phyloP scores from a whole-genome alignment of 2,888 invertebrate species.

The Drosophila stalkeri region DNA sequence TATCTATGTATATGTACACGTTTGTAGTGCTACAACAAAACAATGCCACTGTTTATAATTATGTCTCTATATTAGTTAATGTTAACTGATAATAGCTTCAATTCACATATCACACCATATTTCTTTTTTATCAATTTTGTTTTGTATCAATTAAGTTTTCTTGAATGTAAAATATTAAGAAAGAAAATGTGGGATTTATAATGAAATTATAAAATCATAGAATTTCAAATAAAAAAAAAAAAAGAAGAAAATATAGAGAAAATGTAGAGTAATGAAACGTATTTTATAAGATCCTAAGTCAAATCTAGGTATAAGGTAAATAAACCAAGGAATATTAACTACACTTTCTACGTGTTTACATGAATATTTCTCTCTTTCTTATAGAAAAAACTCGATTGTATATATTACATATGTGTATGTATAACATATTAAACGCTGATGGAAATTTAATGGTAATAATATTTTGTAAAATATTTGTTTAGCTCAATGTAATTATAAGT shows the following conservation, averaged over 20 bases:
- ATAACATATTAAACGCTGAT: neutral
- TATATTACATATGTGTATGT: no score
- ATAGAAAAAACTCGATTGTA: neutral
- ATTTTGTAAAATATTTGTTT: conserved; percentile 4
- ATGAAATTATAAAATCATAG: no score
- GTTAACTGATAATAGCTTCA: conserved; percentile 14
- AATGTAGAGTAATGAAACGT: neutral
- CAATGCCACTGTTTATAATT: conserved; percentile 14
- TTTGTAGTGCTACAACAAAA: neutral
- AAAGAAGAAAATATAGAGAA: no score
- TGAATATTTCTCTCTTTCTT: neutral
- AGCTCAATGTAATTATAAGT: conserved; percentile 21
- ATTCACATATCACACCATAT: no score
- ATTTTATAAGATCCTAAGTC: neutral
- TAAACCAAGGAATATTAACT: no score
- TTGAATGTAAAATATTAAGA: neutral
- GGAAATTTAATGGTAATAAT: conserved; percentile 5
- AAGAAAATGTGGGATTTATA: neutral
- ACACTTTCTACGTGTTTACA: no score
- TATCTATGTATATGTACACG: neutral
- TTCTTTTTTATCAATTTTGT: no score
- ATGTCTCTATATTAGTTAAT: conserved; percentile 15
- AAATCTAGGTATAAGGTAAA: neutral
- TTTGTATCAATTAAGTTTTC: neutral
- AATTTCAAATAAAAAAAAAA: no score